These are phyloP conservation scores for Hybos culiciformis DNA, from an alignment of 2,888 invertebrate genomes.

Conservation along the genomic window DNA sequence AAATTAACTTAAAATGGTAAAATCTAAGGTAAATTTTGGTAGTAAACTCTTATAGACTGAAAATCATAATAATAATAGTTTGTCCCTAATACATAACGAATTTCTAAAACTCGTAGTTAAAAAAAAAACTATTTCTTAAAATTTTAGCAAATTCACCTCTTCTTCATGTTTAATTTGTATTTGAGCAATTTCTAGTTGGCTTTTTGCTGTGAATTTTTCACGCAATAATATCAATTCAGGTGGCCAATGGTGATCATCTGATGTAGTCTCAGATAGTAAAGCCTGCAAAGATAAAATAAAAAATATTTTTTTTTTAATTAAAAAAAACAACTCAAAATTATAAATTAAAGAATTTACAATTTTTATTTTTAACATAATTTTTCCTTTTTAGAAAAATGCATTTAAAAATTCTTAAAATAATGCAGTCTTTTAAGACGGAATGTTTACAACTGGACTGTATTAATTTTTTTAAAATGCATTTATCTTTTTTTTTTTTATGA, in stretches of 20 bases:
- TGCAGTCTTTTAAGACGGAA: too few species aligned
- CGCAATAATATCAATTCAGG: slow-evolving; percentile 56
- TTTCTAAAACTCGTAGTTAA: background rate
- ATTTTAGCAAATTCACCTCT: slow-evolving; percentile 39
- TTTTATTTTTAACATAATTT: background rate
- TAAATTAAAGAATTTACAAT: background rate
- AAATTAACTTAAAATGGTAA: too few species aligned
- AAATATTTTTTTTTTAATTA: slow-evolving; percentile 1
- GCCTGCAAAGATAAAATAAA: slow-evolving; percentile 38
- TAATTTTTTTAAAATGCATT: too few species aligned
- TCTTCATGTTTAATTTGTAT: slow-evolving; percentile 43
- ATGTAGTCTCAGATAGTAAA: slow-evolving; percentile 51
- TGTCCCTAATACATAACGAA: background rate
- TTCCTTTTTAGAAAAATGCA: background rate
- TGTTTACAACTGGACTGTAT: too few species aligned
- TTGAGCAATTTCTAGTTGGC: slow-evolving; percentile 44
- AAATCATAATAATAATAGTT: background rate
- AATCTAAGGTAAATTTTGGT: background rate
- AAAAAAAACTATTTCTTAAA: background rate
- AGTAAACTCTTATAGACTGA: background rate
- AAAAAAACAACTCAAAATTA: slow-evolving; percentile 1
- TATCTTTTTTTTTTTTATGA: too few species aligned
- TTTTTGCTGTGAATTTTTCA: slow-evolving; percentile 57
- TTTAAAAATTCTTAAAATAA: too few species aligned
- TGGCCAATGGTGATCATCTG: slow-evolving; percentile 60